Evolutionary conservation across 2,113 vertebrate species (phyloP).

Genomic region (Urocitellus parryii): DNA sequence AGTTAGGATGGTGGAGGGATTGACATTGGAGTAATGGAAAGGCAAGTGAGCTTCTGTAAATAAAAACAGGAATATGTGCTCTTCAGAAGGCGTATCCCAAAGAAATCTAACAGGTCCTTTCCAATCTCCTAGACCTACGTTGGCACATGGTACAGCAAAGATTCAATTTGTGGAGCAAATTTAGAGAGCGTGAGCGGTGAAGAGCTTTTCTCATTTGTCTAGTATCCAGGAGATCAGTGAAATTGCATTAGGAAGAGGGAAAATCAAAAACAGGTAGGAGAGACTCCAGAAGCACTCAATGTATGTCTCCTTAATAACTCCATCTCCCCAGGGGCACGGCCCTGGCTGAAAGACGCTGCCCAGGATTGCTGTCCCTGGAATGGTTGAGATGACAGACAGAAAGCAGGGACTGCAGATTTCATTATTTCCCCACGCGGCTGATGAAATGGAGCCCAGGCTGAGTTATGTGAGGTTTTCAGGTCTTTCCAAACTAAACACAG

Average conservation of each 20-base stretch:
- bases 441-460: conserved; percentile 68
- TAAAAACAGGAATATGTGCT: background rate
- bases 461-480: conserved; percentile 77
- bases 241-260: conserved; percentile 64
- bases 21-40: background rate
- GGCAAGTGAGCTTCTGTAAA: background rate
- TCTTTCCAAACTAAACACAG: conserved; percentile 75
- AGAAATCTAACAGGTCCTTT: conserved; percentile 24
- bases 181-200: background rate
- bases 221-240: conserved; percentile 64
- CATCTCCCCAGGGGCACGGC: conserved; percentile 63
- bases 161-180: conserved; percentile 28
- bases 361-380: conserved; percentile 63
- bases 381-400: conserved; percentile 74
- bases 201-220: conserved; percentile 35
- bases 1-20: background rate
- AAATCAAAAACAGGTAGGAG: conserved; percentile 76
- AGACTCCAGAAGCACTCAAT: conserved; percentile 55
- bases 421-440: conserved; percentile 56
- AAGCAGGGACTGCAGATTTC: conserved; percentile 74
- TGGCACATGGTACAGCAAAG: background rate
- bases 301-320: conserved; percentile 57
- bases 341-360: conserved; percentile 70
- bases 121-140: background rate
- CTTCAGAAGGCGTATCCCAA: background rate